These are phyloP conservation scores for Formica aserva DNA, from an alignment of 2,888 invertebrate genomes.

Conservation along the genomic window DNA sequence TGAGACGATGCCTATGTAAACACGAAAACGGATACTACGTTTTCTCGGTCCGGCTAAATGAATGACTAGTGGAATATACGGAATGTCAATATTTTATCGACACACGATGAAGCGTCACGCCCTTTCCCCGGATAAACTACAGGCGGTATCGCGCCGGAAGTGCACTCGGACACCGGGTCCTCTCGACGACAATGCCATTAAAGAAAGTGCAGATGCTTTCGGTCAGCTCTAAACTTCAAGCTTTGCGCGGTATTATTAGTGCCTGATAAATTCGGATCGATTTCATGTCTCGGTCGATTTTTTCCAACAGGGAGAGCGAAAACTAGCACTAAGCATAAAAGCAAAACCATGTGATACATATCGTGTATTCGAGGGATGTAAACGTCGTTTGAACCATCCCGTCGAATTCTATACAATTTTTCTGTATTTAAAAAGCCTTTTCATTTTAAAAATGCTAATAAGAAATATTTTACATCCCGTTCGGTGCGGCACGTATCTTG, in stretches of 20 bases:
- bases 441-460: conserved; percentile 7
- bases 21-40: conserved; percentile 12
- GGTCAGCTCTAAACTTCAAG: conserved; percentile 23
- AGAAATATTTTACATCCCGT: conserved; percentile 11
- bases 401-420: background rate
- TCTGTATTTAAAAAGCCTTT: background rate
- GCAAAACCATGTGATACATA: background rate
- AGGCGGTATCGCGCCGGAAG: conserved; percentile 76
- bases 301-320: background rate
- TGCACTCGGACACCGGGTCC: conserved; percentile 74
- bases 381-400: background rate
- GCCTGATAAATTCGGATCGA: conserved; percentile 34
- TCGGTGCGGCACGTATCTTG: background rate
- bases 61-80: conserved; percentile 75
- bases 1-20: conserved; percentile 24
- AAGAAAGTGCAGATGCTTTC: conserved; percentile 71
- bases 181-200: conserved; percentile 74
- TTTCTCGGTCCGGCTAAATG: conserved; percentile 39
- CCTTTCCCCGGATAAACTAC: conserved; percentile 69
- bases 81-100: conserved; percentile 82
- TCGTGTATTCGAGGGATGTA: background rate
- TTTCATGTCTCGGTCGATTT: background rate
- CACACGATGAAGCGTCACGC: conserved; percentile 78
- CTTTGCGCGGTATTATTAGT: conserved; percentile 19
- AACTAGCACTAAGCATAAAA: background rate